These are phyloP conservation scores for Dryomyza anilis DNA, from an alignment of 2,888 invertebrate genomes.

Conservation along the genomic window DNA sequence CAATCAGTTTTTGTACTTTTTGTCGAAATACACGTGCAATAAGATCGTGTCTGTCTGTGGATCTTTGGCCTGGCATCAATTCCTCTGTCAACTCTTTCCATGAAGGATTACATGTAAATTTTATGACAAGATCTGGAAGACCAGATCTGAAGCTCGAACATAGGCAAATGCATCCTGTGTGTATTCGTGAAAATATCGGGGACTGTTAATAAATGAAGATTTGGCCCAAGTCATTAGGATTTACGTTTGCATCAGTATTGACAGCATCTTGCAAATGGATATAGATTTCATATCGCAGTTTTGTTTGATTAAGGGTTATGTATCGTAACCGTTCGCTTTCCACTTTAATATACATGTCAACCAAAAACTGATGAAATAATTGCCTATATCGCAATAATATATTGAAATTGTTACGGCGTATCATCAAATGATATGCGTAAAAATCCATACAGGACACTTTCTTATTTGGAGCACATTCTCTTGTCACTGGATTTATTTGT, in stretches of 20 bases:
- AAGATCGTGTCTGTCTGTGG: conserved; percentile 27
- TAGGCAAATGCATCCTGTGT: conserved; percentile 23
- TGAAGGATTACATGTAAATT: conserved; percentile 26
- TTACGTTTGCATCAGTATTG: conserved; percentile 34
- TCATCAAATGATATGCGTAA: conserved; percentile 27
- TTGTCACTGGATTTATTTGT: conserved; percentile 17
- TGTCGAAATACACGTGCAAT: conserved; percentile 36
- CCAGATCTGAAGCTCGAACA: neutral
- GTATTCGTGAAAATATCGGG: conserved; percentile 32
- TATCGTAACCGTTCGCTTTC: conserved; percentile 48
- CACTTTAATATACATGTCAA: conserved; percentile 54
- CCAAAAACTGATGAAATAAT: conserved; percentile 49
- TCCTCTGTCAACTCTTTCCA: conserved; percentile 16
- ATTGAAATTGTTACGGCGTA: conserved; percentile 30
- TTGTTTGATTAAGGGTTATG: conserved; percentile 45
- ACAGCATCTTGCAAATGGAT: conserved; percentile 50
- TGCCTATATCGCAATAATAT: conserved; percentile 37
- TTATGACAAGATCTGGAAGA: conserved; percentile 24
- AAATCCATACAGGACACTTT: conserved; percentile 20
- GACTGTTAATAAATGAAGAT: conserved; percentile 31
- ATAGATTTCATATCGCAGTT: conserved; percentile 45
- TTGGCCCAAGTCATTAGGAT: conserved; percentile 33
- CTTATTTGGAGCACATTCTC: no score
- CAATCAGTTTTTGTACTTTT: conserved; percentile 27
- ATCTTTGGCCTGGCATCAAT: neutral